Base-by-base conservation (phyloP, 2,888 invertebrate genomes). In the Tryphoninae sp. region DNA sequence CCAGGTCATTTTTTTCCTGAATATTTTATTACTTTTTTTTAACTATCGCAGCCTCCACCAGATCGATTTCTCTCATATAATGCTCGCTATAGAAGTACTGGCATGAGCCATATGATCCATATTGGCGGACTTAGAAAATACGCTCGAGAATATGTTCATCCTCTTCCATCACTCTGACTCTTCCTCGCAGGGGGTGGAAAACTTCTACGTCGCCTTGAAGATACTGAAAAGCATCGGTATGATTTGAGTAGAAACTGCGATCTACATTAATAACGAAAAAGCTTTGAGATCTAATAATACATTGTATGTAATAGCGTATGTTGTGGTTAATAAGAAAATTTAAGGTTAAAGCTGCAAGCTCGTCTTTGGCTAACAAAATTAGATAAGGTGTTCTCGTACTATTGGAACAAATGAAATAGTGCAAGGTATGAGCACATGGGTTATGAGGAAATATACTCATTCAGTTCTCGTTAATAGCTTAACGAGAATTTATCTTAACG, bases 191-290 rank as follows among this genome's bases (percentile, higher is more conserved):
- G n/a, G 58, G n/a, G 13, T 16, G 69, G 42, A 49, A 65, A 73
- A 55, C 68, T 76, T 71, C 26, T 23, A 55, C 23, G 61, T 53
- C 40, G 13, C 22, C 33, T 71, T 42, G 58, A 49, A 64, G 72
- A 65, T 71, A 71, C 59, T 51, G 42, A 53, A 71, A 78, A 64
- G 69, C 65, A 65, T 58, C 53, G 42, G 22, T 53, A n/a, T 64
- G 74, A 65, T 81, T 74, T 65, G 19, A 78, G 26, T 69, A 69
- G 71, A 78, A 81, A 81, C 81, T 78, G 69, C 65, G 64, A 58
- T 69, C 59, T 64, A 45, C 65, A 71, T 53, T 74, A 77, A 73
- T 78, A 78, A 78, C 59, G 78, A 74, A 74, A 23, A 69, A 78
- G 78, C 64, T 74, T 71, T 65, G 19, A 33, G 23, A 6, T 33